phyloP scores from a whole-genome alignment of 2,888 invertebrate species.

The Apodemia duryi region DNA sequence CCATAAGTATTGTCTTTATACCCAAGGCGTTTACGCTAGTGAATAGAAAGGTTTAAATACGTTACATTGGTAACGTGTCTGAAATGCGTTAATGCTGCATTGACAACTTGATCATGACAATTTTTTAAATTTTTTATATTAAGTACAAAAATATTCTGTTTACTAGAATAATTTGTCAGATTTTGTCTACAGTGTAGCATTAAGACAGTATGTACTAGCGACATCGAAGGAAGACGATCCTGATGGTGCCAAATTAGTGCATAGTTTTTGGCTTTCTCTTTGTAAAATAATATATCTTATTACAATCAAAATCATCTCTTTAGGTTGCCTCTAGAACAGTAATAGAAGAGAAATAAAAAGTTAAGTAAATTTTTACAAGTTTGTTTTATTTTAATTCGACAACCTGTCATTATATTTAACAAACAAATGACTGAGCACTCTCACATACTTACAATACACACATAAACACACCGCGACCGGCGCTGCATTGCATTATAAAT shows the following conservation, averaged over 20 bases:
- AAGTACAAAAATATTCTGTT: too few relatives aligned
- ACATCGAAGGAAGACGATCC: too few relatives aligned
- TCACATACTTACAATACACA: slow-evolving; percentile 82
- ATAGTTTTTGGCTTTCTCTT: too few relatives aligned
- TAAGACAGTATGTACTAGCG: too few relatives aligned
- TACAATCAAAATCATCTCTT: too few relatives aligned
- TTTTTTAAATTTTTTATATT: not conserved
- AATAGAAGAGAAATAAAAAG: slow-evolving; percentile 26
- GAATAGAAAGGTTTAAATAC: not conserved
- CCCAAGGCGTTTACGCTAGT: not conserved
- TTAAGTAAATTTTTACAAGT: slow-evolving; percentile 64
- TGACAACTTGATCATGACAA: not conserved
- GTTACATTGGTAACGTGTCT: not conserved
- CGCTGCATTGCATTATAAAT: slow-evolving; percentile 82
- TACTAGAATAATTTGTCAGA: too few relatives aligned
- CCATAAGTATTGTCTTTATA: not conserved
- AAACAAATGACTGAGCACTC: slow-evolving; percentile 80
- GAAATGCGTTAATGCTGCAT: not conserved
- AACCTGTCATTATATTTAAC: slow-evolving; percentile 87
- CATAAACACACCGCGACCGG: slow-evolving; percentile 82
- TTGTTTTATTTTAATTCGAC: slow-evolving; percentile 84
- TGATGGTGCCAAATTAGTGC: too few relatives aligned
- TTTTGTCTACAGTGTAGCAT: too few relatives aligned
- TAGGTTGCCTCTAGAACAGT: not conserved
- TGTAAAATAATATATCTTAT: too few relatives aligned